These are phyloP conservation scores for Embidobia sp. DNA, from an alignment of 2,888 invertebrate species.

Conservation along the genomic window DNA sequence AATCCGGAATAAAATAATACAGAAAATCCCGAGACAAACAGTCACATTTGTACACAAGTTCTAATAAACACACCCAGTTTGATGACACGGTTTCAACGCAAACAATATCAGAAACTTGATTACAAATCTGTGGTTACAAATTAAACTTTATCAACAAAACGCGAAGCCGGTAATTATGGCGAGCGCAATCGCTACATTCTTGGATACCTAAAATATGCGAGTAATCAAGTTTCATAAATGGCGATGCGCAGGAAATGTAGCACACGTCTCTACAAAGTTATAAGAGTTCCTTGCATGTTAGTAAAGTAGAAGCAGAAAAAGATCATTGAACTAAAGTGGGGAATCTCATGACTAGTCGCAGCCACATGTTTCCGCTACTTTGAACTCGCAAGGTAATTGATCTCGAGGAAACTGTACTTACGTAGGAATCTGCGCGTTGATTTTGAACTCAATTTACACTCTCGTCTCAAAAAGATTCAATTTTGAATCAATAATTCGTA, in stretches of 20 bases:
- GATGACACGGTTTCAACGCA: too few relatives aligned
- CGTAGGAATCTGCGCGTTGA: background rate
- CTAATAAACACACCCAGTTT: too few relatives aligned
- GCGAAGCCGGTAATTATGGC: too few relatives aligned
- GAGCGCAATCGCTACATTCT: constrained; percentile 5
- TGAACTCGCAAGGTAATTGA: constrained; percentile 7
- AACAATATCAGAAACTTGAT: too few relatives aligned
- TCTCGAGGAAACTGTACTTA: background rate
- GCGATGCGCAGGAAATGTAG: constrained; percentile 11
- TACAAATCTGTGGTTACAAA: too few relatives aligned
- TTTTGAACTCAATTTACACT: too few relatives aligned
- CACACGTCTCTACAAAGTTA: constrained; percentile 2
- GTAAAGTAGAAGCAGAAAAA: constrained; percentile 3
- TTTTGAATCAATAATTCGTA: too few relatives aligned
- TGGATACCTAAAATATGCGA: background rate
- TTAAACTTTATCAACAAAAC: too few relatives aligned
- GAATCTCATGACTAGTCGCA: background rate
- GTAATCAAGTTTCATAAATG: constrained; percentile 30
- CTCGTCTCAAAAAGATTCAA: too few relatives aligned
- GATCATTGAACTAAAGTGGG: background rate
- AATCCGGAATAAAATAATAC: too few relatives aligned
- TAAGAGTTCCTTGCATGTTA: constrained; percentile 10
- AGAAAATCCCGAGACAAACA: too few relatives aligned
- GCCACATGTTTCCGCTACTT: constrained; percentile 6
- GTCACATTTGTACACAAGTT: too few relatives aligned